These are phyloP conservation scores for Hylyphantes graminicola DNA, from an alignment of 1,140 invertebrate genomes.

Conservation along the genomic window DNA sequence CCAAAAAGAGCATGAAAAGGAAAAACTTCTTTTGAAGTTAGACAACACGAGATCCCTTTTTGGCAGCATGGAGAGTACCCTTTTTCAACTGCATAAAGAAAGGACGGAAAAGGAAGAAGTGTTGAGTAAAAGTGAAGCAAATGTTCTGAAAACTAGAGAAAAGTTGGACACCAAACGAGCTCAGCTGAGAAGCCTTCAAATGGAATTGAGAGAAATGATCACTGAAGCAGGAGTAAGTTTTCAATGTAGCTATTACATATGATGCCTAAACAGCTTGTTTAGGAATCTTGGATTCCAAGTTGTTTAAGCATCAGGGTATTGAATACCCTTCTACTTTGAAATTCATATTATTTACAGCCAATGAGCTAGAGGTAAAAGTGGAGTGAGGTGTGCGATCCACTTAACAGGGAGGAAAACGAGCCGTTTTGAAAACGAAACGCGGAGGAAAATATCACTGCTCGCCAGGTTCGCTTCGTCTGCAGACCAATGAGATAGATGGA, in stretches of 20 bases:
- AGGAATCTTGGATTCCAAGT: too few relatives aligned
- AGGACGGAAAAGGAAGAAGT: conserved; percentile 11
- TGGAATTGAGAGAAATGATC: conserved; percentile 44
- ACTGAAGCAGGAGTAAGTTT: conserved; percentile 40
- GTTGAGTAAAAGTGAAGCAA: conserved; percentile 33
- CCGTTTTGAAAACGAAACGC: too few relatives aligned
- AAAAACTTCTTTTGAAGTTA: conserved; percentile 33
- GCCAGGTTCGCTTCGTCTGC: too few relatives aligned
- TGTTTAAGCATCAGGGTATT: too few relatives aligned
- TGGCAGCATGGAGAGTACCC: conserved; percentile 1
- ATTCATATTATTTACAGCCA: too few relatives aligned
- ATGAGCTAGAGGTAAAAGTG: too few relatives aligned
- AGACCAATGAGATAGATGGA: too few relatives aligned
- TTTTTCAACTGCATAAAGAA: conserved; percentile 25
- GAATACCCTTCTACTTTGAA: too few relatives aligned
- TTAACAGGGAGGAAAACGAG: too few relatives aligned
- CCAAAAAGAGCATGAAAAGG: conserved; percentile 45
- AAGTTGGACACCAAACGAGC: conserved; percentile 31
- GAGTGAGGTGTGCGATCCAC: too few relatives aligned
- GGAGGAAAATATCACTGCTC: too few relatives aligned
- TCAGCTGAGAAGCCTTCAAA: conserved; percentile 21
- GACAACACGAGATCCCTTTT: conserved; percentile 24
- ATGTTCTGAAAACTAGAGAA: conserved; percentile 24
- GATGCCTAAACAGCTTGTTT: too few relatives aligned
- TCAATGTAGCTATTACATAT: neutral